A percentile compares a stretch with the other conserved stretches of the same genome.
Conservation (phyloP, 1,140 invertebrate species). For the Hormaphis cornu region DNA sequence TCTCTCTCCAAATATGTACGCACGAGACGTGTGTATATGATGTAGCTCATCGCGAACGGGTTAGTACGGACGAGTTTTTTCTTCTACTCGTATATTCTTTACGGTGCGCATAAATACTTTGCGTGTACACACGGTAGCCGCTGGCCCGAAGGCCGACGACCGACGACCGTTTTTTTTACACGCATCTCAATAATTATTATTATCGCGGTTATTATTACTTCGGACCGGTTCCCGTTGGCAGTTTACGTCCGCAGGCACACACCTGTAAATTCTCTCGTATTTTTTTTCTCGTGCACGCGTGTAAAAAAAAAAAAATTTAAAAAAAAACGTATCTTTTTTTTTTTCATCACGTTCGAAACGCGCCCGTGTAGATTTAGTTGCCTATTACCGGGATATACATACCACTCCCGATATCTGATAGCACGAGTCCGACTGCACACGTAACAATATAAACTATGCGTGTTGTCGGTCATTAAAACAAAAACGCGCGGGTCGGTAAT, state of each 20-base stretch:
- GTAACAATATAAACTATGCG: background rate
- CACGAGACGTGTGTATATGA: background rate
- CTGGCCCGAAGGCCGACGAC: slow-evolving; percentile 25
- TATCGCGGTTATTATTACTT: slow-evolving; percentile 9
- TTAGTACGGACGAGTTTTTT: background rate
- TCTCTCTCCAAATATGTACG: slow-evolving; percentile 21
- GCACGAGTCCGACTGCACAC: background rate
- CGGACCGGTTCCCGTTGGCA: slow-evolving; percentile 25
- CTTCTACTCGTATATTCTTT: background rate
- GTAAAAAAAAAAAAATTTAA: background rate
- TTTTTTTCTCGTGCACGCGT: background rate
- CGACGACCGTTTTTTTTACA: background rate
- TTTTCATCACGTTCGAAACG: background rate
- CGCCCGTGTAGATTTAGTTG: slow-evolving; percentile 28
- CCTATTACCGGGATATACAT: slow-evolving; percentile 20
- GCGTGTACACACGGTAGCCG: slow-evolving; percentile 10
- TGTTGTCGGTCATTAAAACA: background rate
- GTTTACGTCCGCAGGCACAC: slow-evolving; percentile 23
- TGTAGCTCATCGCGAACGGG: background rate
- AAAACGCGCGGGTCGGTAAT: background rate
- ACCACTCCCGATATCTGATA: background rate
- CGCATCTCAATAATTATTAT: slow-evolving; percentile 23
- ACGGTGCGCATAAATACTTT: background rate
- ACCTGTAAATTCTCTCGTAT: slow-evolving; percentile 14
- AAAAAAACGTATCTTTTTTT: background rate